These are phyloP conservation scores for Dufourea novaeangliae DNA, from an alignment of 1,140 invertebrate species.

Conservation along the genomic window DNA sequence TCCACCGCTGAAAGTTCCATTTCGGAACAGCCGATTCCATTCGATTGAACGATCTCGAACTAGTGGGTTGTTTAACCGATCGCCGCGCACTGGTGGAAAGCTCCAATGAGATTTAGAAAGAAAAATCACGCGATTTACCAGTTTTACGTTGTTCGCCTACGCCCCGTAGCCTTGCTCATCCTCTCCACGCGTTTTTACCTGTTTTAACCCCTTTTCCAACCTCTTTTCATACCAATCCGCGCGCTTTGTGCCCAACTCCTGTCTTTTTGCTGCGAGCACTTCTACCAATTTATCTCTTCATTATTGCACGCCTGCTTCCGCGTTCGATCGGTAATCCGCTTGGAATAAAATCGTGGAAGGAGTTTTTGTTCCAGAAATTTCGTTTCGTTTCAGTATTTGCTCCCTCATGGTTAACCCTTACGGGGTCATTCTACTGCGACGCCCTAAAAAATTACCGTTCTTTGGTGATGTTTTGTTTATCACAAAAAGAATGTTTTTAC, in stretches of 20 bases:
- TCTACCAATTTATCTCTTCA: conserved; percentile 42
- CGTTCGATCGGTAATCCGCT: conserved; percentile 1
- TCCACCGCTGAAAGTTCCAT: conserved; percentile 39
- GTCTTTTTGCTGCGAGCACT: conserved; percentile 5
- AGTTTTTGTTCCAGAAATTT: neutral
- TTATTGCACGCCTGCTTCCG: conserved; percentile 11
- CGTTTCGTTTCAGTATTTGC: too few relatives aligned
- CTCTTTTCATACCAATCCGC: neutral
- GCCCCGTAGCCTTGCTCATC: neutral
- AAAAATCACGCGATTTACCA: neutral
- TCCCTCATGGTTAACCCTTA: too few relatives aligned
- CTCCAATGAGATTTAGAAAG: conserved; percentile 48
- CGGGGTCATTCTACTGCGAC: too few relatives aligned
- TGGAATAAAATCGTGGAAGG: neutral
- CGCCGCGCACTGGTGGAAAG: conserved; percentile 41
- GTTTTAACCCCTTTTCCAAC: neutral
- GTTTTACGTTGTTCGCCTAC: neutral
- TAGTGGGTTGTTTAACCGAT: conserved; percentile 53
- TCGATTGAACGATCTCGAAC: conserved; percentile 48
- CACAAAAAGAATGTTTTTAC: too few relatives aligned
- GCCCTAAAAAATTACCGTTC: too few relatives aligned
- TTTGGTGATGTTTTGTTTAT: too few relatives aligned
- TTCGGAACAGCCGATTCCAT: conserved; percentile 49
- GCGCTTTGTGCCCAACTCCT: neutral
- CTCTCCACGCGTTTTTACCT: neutral